A percentile compares a stretch with the other conserved stretches of the same genome.
phyloP scores from a whole-genome alignment of 2,888 invertebrate species.

The Ashinkailepas kermadecensis region DNA sequence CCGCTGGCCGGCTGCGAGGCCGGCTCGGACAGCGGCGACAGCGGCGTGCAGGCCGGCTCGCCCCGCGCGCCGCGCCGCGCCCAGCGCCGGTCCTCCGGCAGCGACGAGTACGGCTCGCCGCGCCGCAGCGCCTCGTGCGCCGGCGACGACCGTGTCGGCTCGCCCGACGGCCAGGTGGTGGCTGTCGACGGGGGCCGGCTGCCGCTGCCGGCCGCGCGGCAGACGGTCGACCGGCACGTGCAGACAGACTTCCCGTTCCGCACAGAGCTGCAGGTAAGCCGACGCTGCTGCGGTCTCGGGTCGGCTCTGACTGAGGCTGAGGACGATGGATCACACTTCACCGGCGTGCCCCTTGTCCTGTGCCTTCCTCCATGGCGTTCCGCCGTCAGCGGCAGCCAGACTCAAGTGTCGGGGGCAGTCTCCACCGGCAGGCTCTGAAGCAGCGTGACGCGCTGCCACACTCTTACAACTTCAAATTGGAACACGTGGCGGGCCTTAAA shows the following conservation, averaged over 20 bases:
- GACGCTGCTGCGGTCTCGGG: not conserved
- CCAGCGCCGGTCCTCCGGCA: not conserved
- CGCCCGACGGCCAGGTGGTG: not conserved
- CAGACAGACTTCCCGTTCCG: not conserved
- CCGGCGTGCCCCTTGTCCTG: too few species aligned
- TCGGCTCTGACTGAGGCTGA: too few species aligned
- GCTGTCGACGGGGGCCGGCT: not conserved
- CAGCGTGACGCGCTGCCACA: too few species aligned
- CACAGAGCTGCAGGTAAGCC: constrained; percentile 4
- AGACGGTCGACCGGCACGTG: not conserved
- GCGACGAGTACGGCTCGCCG: not conserved
- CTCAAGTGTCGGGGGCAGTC: too few species aligned
- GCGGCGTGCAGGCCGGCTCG: not conserved
- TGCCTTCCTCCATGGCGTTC: too few species aligned
- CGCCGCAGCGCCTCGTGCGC: not conserved
- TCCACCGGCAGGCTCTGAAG: too few species aligned
- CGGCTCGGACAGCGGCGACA: constrained; percentile 14
- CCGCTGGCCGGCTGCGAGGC: not conserved
- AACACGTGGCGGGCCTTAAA: too few species aligned
- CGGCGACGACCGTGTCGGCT: not conserved
- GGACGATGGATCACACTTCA: too few species aligned
- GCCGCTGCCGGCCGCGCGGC: not conserved
- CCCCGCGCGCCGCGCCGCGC: not conserved
- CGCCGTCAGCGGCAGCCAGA: too few species aligned
- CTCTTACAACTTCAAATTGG: too few species aligned